These are phyloP conservation scores for Agrenia bidenticulata DNA, from an alignment of 2,888 invertebrate species.

Conservation along the genomic window DNA sequence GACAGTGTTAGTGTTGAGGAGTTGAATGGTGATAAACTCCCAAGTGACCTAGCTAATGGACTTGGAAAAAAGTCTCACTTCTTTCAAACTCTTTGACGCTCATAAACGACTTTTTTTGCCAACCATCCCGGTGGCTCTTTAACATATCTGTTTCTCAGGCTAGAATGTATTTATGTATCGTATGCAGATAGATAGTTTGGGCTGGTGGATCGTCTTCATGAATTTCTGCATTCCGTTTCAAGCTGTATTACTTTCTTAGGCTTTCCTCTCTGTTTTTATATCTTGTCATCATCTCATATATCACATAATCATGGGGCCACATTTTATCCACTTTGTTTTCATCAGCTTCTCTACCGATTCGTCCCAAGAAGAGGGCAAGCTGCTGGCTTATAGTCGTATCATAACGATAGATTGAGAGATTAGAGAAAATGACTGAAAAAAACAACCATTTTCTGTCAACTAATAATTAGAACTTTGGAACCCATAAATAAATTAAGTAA, in stretches of 20 bases:
- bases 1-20: no score
- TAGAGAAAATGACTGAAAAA: background rate
- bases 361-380: background rate
- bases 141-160: no score
- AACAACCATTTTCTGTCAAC: background rate
- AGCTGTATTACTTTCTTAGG: background rate
- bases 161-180: background rate
- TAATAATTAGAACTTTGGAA: no score
- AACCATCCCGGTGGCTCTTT: no score
- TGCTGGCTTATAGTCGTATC: background rate
- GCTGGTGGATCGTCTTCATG: background rate
- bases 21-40: no score
- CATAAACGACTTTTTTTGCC: constrained; percentile 16
- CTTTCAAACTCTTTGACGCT: background rate
- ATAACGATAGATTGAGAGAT: background rate
- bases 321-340: constrained; percentile 15
- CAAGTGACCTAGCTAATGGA: constrained; percentile 12
- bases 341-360: background rate
- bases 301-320: constrained; percentile 13
- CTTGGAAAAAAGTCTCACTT: constrained; percentile 1
- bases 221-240: no score
- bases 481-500: no score
- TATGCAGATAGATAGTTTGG: background rate
- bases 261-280: background rate
- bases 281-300: constrained; percentile 17